phyloP scores from a whole-genome alignment of 2,888 invertebrate species.

The Autographa pulchrina region DNA sequence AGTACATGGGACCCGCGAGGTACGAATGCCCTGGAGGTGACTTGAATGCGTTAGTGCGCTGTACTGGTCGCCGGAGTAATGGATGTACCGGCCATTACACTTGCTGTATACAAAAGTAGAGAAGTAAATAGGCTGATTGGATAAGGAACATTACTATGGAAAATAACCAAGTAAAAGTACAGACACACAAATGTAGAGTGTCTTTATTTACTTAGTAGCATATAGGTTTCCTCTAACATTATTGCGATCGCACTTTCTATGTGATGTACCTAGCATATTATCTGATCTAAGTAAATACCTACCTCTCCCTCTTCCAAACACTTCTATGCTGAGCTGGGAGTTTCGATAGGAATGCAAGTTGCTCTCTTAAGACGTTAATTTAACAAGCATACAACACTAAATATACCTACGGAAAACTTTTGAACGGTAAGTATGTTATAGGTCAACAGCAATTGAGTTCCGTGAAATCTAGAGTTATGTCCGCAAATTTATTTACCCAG shows the following conservation, averaged over 20 bases:
- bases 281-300: no score
- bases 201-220: no score
- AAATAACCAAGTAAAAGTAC: no score
- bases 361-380: no score
- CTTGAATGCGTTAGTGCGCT: slow-evolving; percentile 44
- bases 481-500: slow-evolving; percentile 1
- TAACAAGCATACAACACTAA: no score
- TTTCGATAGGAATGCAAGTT: no score
- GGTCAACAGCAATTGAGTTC: not conserved
- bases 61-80: slow-evolving; percentile 13
- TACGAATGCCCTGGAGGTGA: slow-evolving; percentile 63
- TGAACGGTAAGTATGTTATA: not conserved
- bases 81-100: not conserved
- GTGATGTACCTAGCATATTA: no score
- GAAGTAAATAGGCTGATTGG: not conserved
- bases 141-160: not conserved
- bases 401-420: not conserved
- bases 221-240: no score
- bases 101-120: not conserved
- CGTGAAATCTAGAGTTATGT: not conserved
- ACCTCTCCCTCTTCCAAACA: no score
- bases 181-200: no score
- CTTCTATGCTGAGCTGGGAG: no score
- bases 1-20: slow-evolving; percentile 65
- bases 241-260: no score